Conservation (phyloP, 2,888 invertebrate species). For the Euzetes globulus region DNA sequence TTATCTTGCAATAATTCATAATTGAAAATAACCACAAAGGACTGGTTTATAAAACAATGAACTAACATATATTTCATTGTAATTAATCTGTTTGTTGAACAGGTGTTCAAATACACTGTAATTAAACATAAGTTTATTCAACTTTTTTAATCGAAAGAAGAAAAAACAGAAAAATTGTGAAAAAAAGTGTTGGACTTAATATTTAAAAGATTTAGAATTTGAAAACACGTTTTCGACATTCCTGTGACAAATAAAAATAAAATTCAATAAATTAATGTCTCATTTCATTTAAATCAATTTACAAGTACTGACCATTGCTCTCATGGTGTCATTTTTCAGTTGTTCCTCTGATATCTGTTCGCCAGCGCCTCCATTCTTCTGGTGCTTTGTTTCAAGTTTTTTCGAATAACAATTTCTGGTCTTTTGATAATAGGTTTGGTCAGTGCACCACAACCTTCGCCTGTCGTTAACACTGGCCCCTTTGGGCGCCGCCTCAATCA, state of each 20-base stretch:
- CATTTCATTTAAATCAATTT: not conserved
- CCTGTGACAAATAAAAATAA: not conserved
- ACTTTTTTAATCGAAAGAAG: not conserved
- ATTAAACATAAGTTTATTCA: slow-evolving; percentile 21
- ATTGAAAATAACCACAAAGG: too few species aligned
- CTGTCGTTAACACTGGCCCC: slow-evolving; percentile 13
- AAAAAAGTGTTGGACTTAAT: not conserved
- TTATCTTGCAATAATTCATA: too few species aligned
- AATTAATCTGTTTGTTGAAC: not conserved
- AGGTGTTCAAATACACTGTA: not conserved
- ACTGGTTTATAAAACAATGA: not conserved
- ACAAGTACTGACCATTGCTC: slow-evolving; percentile 17
- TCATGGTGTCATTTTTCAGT: not conserved
- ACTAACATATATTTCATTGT: not conserved
- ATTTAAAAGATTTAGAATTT: not conserved
- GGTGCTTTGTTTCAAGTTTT: slow-evolving; percentile 3
- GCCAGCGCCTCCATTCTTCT: not conserved
- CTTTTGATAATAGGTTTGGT: slow-evolving; percentile 18
- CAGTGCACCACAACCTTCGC: slow-evolving; percentile 15
- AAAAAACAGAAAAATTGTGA: not conserved
- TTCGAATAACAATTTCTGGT: slow-evolving; percentile 16
- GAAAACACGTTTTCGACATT: slow-evolving; percentile 25
- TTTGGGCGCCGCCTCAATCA: slow-evolving; percentile 19
- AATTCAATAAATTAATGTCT: not conserved
- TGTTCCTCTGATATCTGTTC: slow-evolving; percentile 22